phyloP scores from a whole-genome alignment of 2,888 invertebrate species.

The Brenthis hecate region DNA sequence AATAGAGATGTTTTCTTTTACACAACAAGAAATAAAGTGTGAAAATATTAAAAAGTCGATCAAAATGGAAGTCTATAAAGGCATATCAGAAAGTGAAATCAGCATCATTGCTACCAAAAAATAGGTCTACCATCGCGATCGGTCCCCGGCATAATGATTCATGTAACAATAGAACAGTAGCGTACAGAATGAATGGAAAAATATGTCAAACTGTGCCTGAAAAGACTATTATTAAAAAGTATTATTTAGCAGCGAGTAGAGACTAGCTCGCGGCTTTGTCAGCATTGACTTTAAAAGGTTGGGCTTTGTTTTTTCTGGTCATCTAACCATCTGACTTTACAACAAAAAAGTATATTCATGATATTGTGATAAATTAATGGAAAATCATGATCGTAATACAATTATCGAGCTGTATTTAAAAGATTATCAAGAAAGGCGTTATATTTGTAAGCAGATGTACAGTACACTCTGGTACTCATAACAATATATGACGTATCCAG shows the following conservation, averaged over 20 bases:
- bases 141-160: constrained; percentile 39
- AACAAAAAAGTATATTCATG: not conserved
- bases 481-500: not conserved
- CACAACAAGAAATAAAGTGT: too few species aligned
- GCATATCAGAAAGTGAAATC: constrained; percentile 34
- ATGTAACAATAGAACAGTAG: constrained; percentile 41
- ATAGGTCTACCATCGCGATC: constrained; percentile 40
- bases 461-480: not conserved
- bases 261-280: constrained; percentile 38
- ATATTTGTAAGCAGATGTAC: not conserved
- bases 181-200: constrained; percentile 41
- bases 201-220: constrained; percentile 44
- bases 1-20: too few species aligned
- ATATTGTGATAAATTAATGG: too few species aligned
- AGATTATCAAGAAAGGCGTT: not conserved
- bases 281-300: constrained; percentile 28
- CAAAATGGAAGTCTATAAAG: constrained; percentile 15
- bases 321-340: constrained; percentile 20
- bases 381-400: too few species aligned
- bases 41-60: not conserved
- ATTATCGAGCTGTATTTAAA: too few species aligned
- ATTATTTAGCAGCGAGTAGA: constrained; percentile 42
- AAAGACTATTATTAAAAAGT: constrained; percentile 43
- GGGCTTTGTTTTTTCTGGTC: constrained; percentile 31
- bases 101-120: constrained; percentile 39